These are phyloP conservation scores for Dendrolimus punctatus DNA, from an alignment of 1,140 invertebrate species.

Conservation along the genomic window DNA sequence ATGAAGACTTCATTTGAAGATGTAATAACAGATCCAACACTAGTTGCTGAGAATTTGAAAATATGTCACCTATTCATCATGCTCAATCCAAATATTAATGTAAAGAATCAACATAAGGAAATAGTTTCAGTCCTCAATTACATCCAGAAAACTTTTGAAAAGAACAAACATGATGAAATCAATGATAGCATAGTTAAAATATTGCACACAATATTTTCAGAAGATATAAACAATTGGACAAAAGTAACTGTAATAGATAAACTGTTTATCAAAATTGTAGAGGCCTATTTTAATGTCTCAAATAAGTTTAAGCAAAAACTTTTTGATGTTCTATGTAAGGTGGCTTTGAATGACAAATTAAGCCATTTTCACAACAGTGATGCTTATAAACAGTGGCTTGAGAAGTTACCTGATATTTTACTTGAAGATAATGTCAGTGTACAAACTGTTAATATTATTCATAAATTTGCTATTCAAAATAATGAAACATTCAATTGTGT, in stretches of 20 bases:
- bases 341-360: constrained; percentile 57
- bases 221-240: constrained; percentile 48
- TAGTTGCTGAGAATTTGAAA: constrained; percentile 68
- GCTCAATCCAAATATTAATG: constrained; percentile 56
- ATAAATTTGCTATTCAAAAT: constrained; percentile 58
- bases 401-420: constrained; percentile 62
- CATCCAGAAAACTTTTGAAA: constrained; percentile 58
- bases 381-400: constrained; percentile 58
- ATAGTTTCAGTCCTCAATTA: constrained; percentile 54
- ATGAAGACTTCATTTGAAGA: constrained; percentile 28
- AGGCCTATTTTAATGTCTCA: constrained; percentile 52
- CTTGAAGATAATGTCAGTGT: constrained; percentile 42
- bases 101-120: constrained; percentile 44
- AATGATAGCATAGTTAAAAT: constrained; percentile 50
- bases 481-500: constrained; percentile 54
- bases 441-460: constrained; percentile 59
- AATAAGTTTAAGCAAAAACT: constrained; percentile 50
- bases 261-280: constrained; percentile 59
- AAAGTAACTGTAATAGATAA: constrained; percentile 39
- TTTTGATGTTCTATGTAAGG: constrained; percentile 61
- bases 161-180: constrained; percentile 28
- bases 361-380: constrained; percentile 45
- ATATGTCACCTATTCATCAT: constrained; percentile 69
- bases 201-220: constrained; percentile 51
- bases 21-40: constrained; percentile 59